Evolutionary conservation across 1,140 invertebrate genomes (phyloP).

Genomic region (Drosophila varians): DNA sequence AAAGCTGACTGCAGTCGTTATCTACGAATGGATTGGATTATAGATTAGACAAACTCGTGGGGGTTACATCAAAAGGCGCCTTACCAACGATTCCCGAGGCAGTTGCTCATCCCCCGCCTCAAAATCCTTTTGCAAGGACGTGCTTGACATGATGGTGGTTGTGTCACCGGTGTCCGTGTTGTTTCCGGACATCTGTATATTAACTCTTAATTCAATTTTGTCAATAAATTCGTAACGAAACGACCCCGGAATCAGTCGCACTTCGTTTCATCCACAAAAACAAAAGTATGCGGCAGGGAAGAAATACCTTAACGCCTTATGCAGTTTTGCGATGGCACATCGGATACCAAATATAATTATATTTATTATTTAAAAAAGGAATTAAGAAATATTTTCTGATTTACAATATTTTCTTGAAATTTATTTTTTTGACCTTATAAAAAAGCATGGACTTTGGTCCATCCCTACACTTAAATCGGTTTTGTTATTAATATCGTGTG

Average conservation of each 20-base stretch:
- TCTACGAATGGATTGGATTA: slow-evolving; percentile 84
- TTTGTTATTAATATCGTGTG: no score
- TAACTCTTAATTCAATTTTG: slow-evolving; percentile 79
- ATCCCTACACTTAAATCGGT: no score
- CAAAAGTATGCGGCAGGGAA: neutral
- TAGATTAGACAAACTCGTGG: slow-evolving; percentile 49
- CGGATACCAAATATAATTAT: no score
- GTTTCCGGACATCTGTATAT: slow-evolving; percentile 71
- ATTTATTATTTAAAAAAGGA: no score
- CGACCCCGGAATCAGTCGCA: slow-evolving; percentile 14
- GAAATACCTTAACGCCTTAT: neutral
- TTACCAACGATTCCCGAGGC: slow-evolving; percentile 77
- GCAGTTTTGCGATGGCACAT: no score
- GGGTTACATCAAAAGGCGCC: slow-evolving; percentile 8
- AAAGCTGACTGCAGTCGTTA: slow-evolving; percentile 93
- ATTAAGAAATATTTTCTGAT: no score
- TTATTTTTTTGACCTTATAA: no score
- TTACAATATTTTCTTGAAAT: no score
- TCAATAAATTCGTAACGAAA: slow-evolving; percentile 5
- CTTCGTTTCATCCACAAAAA: slow-evolving; percentile 13
- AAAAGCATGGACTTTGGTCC: no score
- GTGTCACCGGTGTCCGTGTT: slow-evolving; percentile 83
- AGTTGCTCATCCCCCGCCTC: slow-evolving; percentile 26
- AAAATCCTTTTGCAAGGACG: slow-evolving; percentile 36
- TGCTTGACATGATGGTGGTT: slow-evolving; percentile 59